Conservation (phyloP, 2,888 invertebrate species). For the Lycophotia porphyrea region DNA sequence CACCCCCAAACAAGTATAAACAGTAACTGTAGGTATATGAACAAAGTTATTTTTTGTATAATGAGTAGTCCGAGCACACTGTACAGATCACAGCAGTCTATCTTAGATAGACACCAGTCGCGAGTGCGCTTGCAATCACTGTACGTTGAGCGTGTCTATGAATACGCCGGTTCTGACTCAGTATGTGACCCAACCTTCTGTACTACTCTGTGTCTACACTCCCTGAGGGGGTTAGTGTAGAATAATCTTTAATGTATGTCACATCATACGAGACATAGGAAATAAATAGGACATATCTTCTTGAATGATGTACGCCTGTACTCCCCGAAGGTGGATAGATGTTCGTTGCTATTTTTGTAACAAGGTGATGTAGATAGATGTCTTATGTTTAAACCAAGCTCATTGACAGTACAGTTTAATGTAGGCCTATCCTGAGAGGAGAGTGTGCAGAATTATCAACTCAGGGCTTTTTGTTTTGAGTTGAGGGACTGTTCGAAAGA, state of each 20-base stretch:
- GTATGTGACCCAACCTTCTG: slow-evolving; percentile 1
- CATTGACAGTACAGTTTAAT: too few relatives aligned
- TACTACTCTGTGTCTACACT: background rate
- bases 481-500: too few relatives aligned
- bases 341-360: background rate
- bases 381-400: background rate
- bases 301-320: background rate
- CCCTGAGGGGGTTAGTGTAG: slow-evolving; percentile 42
- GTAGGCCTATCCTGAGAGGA: background rate
- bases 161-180: background rate
- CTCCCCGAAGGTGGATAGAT: background rate
- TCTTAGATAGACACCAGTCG: background rate
- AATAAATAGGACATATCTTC: slow-evolving; percentile 41
- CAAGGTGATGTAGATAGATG: too few relatives aligned
- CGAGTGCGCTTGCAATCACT: background rate
- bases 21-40: too few relatives aligned
- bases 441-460: too few relatives aligned
- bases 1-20: too few relatives aligned
- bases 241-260: slow-evolving; percentile 59
- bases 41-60: background rate
- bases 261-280: slow-evolving; percentile 44
- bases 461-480: too few relatives aligned
- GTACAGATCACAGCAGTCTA: background rate
- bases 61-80: background rate
- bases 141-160: background rate